Evolutionary conservation across 2,888 invertebrate species (phyloP).

Genomic region (Venustoraphidia nigricollis): DNA sequence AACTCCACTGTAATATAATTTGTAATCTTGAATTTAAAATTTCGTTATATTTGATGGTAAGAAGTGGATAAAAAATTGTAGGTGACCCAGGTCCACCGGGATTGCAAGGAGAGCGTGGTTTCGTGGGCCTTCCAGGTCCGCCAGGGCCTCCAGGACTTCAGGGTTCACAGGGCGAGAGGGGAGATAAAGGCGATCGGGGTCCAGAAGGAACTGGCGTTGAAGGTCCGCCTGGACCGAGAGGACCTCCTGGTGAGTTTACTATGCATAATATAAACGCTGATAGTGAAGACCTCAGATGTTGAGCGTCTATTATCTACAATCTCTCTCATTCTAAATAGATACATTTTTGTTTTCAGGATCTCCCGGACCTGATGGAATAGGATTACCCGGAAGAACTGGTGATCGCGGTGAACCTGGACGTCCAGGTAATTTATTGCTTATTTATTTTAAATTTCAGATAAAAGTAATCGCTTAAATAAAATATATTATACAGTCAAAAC

Average conservation of each 20-base stretch:
- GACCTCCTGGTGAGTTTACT: slow-evolving; percentile 39
- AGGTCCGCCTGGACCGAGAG: slow-evolving; percentile 57
- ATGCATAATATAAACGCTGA: too few species aligned
- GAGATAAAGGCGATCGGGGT: slow-evolving; percentile 58
- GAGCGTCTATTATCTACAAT: too few species aligned
- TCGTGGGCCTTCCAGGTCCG: slow-evolving; percentile 45
- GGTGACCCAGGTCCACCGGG: slow-evolving; percentile 53
- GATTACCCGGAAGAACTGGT: slow-evolving; percentile 54
- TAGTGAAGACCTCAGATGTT: too few species aligned
- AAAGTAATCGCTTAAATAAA: too few species aligned
- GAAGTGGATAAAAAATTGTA: slow-evolving; percentile 15
- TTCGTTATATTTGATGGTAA: too few species aligned
- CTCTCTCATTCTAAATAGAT: too few species aligned
- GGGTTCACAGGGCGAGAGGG: slow-evolving; percentile 48
- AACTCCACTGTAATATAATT: too few species aligned
- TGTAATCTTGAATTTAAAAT: too few species aligned
- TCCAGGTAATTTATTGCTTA: slow-evolving; percentile 35
- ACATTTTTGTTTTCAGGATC: slow-evolving; percentile 30
- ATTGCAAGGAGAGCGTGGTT: slow-evolving; percentile 45
- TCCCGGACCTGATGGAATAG: slow-evolving; percentile 49
- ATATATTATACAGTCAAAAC: too few species aligned
- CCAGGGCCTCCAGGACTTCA: slow-evolving; percentile 40
- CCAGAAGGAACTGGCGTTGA: slow-evolving; percentile 56
- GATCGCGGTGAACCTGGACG: slow-evolving; percentile 60
- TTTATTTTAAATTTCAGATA: too few species aligned